Evolutionary conservation across 2,888 invertebrate genomes (phyloP).

Genomic region (Drosophila buzzatii): DNA sequence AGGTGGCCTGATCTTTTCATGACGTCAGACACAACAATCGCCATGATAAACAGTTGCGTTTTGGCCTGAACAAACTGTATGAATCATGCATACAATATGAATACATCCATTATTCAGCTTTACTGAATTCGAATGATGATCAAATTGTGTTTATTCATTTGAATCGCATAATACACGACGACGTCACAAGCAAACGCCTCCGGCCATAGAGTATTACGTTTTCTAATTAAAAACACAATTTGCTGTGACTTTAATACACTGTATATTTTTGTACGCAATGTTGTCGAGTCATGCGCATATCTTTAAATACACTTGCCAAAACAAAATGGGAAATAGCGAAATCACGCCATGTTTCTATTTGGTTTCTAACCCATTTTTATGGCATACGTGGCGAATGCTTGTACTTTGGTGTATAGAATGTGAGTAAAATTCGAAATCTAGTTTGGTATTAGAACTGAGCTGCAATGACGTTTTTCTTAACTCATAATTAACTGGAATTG

Average conservation of each 20-base stretch:
- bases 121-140: conserved; percentile 20
- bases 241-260: not conserved
- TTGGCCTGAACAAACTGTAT: conserved; percentile 12
- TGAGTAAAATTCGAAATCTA: not conserved
- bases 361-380: conserved; percentile 27
- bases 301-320: conserved; percentile 51
- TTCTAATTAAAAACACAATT: conserved; percentile 41
- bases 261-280: conserved; percentile 29
- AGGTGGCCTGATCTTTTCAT: conserved; percentile 72
- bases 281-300: conserved; percentile 42
- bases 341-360: conserved; percentile 64
- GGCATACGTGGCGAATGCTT: conserved; percentile 54
- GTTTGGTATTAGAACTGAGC: not conserved
- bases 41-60: conserved; percentile 37
- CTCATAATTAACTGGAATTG: not conserved
- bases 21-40: conserved; percentile 56
- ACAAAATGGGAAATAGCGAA: conserved; percentile 13
- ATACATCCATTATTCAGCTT: conserved; percentile 10
- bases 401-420: not conserved
- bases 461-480: not conserved
- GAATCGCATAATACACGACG: not conserved
- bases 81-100: conserved; percentile 31
- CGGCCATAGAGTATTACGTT: not conserved
- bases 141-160: conserved; percentile 7
- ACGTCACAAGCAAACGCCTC: conserved; percentile 19